Percentiles rank a stretch among this genome's conserved stretches.
Evolutionary conservation across 1,140 invertebrate species (phyloP).

Genomic region (Piezodorus guildinii): DNA sequence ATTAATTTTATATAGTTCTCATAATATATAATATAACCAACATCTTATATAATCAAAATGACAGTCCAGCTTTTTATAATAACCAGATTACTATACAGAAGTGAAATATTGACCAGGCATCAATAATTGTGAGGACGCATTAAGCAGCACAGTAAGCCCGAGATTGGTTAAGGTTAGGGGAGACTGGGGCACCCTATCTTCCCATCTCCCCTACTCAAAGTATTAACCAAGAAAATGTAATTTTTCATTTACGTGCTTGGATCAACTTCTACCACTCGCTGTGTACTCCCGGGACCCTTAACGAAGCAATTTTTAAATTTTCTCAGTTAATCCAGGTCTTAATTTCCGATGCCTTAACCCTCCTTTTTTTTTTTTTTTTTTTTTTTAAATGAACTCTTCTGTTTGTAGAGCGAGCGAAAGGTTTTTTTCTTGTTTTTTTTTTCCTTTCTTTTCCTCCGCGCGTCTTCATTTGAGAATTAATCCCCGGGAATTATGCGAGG

Average conservation of each 20-base stretch:
- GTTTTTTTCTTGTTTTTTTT: no score
- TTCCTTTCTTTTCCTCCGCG: neutral
- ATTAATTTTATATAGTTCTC: no score
- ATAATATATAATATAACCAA: no score
- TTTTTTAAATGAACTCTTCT: slow-evolving; percentile 22
- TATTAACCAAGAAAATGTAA: slow-evolving; percentile 30
- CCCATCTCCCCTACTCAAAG: slow-evolving; percentile 20
- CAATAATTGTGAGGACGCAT: neutral
- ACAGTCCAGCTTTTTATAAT: no score
- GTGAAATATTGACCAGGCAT: no score
- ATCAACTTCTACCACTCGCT: slow-evolving; percentile 29
- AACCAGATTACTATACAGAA: no score
- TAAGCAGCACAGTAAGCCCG: neutral
- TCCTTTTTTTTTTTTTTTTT: slow-evolving; percentile 14
- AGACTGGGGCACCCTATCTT: slow-evolving; percentile 31
- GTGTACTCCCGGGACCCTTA: slow-evolving; percentile 12
- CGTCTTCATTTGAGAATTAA: slow-evolving; percentile 19
- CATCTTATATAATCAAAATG: no score
- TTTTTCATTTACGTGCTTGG: slow-evolving; percentile 31
- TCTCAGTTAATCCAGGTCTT: slow-evolving; percentile 29
- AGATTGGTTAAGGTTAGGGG: slow-evolving; percentile 16
- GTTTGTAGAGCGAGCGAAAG: neutral
- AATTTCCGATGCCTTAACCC: slow-evolving; percentile 27
- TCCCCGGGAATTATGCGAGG: slow-evolving; percentile 19
- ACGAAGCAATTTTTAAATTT: slow-evolving; percentile 29